Evolutionary conservation across 2,888 invertebrate species (phyloP).

Genomic region (Ischnus inquisitorius): DNA sequence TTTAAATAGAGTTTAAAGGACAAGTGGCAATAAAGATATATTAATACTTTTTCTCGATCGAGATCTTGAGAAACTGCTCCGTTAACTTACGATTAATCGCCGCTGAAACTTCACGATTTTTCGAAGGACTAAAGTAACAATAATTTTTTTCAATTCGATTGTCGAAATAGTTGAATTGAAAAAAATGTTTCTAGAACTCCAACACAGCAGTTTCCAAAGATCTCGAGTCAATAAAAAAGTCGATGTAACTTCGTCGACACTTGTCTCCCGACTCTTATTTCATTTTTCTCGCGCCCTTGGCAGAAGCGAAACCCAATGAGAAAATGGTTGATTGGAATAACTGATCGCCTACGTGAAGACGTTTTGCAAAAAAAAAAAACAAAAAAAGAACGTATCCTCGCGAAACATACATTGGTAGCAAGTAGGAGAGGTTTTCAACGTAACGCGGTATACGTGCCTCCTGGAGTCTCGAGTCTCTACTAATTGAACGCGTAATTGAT

Average conservation of each 20-base stretch:
- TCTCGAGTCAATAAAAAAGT: no score
- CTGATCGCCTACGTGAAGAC: slow-evolving; percentile 45
- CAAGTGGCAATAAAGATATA: slow-evolving; percentile 52
- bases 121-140: no score
- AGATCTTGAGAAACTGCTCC: slow-evolving; percentile 12
- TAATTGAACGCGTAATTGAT: slow-evolving; percentile 83
- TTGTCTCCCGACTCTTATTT: not conserved
- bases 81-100: not conserved
- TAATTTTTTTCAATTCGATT: no score
- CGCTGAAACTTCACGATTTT: not conserved
- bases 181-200: no score
- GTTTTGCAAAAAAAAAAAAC: not conserved
- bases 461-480: slow-evolving; percentile 72
- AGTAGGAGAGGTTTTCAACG: slow-evolving; percentile 38
- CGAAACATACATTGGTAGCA: slow-evolving; percentile 47
- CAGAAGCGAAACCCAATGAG: slow-evolving; percentile 24
- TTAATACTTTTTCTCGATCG: not conserved
- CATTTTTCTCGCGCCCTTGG: not conserved
- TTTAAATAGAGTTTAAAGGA: not conserved
- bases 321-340: slow-evolving; percentile 58
- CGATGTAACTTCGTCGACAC: no score
- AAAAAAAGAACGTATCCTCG: slow-evolving; percentile 33
- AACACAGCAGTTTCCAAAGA: no score
- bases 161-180: no score
- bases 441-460: slow-evolving; percentile 51